phyloP scores from a whole-genome alignment of 2,113 vertebrate species.

The Pontoporia blainvillei region DNA sequence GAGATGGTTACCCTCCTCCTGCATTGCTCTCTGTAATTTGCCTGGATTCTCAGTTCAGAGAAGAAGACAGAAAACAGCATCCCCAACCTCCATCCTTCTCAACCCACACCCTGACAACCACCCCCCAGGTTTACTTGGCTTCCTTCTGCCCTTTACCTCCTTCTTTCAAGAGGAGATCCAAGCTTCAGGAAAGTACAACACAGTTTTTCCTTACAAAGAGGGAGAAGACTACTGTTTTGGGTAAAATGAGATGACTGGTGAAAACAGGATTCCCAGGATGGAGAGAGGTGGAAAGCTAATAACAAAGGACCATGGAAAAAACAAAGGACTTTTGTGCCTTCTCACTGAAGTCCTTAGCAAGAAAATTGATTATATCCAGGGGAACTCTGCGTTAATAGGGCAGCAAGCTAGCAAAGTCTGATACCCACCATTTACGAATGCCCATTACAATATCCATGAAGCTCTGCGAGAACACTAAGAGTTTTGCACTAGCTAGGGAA shows the following conservation, averaged over 20 bases:
- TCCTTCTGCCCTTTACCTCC: neutral
- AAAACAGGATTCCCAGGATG: constrained; percentile 5
- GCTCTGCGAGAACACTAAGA: neutral
- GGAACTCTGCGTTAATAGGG: neutral
- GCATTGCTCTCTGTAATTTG: neutral
- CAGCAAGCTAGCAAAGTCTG: neutral
- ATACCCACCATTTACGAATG: constrained; percentile 13
- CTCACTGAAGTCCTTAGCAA: constrained; percentile 10
- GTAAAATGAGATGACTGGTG: constrained; percentile 10
- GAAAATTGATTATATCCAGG: neutral
- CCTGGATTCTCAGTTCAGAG: neutral
- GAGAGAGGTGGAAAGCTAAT: neutral
- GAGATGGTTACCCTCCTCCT: neutral
- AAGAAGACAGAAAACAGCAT: neutral
- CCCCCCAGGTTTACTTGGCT: neutral
- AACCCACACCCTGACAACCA: neutral
- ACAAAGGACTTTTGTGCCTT: neutral
- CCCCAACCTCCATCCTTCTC: neutral
- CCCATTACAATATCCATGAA: neutral
- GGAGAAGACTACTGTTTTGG: neutral
- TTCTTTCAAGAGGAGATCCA: neutral
- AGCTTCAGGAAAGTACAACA: neutral
- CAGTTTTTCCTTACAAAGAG: neutral
- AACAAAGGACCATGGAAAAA: neutral
- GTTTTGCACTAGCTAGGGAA: neutral